Evolutionary conservation across 2,888 invertebrate species (phyloP), one percentile per base, ranked within the genome.

Genomic region (Thereva unica): DNA sequence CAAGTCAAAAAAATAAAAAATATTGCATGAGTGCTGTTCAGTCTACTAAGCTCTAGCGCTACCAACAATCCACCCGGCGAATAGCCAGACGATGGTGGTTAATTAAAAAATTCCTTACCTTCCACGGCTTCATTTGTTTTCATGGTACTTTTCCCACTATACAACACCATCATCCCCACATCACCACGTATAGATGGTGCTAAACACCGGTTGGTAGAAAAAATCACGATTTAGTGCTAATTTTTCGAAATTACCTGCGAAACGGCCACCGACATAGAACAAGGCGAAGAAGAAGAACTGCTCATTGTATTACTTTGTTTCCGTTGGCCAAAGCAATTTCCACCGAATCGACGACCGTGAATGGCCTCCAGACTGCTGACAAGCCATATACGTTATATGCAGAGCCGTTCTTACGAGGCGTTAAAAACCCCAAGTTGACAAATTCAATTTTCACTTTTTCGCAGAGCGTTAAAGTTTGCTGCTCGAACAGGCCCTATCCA

Each of bases 371-470:
- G 23, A 23, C 23, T 23, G 23, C 23, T 23, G 23, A 23, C 23
- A 23, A 23, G 23, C 23, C 23, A 23, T 23, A 23, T 23, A 23
- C 23, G 23, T 23, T 23, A 23, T 23, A 23, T 23, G 2, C 23
- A 23, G 23, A 23, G 23, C 23, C 23, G 23, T 23, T 23, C 23
- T 23, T 23, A 23, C 23, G 23, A 23, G 23, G 23, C 23, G 23
- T 23, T 23, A 23, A 23, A 23, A 23, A 23, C 23, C 23, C 23
- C 23, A 23, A 8, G 47, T 65, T 65, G 65, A 55, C 65, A 65
- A 64, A 64, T 52, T 64, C 42, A 50, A 55, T 65, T 65, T 56
- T 65, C 55, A 55, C 65, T 65, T 65, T 53, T 23, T 54, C 2
- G 37, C 54, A 4, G 8, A n/a, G 47, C 8, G 9, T 57, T 38